These are phyloP conservation scores for Ypsolopha sequella DNA, from an alignment of 2,888 invertebrate species.

Conservation along the genomic window DNA sequence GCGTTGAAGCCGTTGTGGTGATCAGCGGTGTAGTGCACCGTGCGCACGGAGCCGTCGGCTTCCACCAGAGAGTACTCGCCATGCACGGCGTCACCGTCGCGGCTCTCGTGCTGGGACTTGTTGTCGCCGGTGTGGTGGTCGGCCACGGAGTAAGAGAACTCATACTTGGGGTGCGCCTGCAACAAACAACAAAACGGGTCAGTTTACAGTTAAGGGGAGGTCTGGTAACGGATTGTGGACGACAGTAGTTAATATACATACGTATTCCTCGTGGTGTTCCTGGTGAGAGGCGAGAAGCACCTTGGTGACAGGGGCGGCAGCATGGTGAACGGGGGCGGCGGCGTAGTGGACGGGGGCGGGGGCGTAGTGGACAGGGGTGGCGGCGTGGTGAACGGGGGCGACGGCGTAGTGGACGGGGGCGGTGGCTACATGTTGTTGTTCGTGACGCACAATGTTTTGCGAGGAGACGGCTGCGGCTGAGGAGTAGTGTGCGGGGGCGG, in stretches of 20 bases:
- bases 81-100: conserved; percentile 65
- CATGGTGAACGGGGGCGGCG: too few species aligned
- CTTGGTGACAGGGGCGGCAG: too few species aligned
- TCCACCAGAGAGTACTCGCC: conserved; percentile 67
- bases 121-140: conserved; percentile 60
- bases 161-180: conserved; percentile 56
- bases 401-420: too few species aligned
- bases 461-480: too few species aligned
- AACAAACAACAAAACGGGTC: not conserved
- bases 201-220: not conserved
- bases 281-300: too few species aligned
- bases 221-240: too few species aligned
- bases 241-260: conserved; percentile 9
- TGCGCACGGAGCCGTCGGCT: conserved; percentile 60
- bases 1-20: conserved; percentile 51
- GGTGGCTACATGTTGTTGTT: too few species aligned
- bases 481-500: conserved; percentile 10
- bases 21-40: conserved; percentile 61
- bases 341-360: too few species aligned
- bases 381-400: conserved; percentile 5
- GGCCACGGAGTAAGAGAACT: conserved; percentile 63
- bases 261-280: conserved; percentile 5
- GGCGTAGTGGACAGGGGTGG: conserved; percentile 14
- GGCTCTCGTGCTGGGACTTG: conserved; percentile 55
- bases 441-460: too few species aligned